Evolutionary conservation across 2,113 vertebrate genomes (phyloP).

Genomic region (Nasalis larvatus): DNA sequence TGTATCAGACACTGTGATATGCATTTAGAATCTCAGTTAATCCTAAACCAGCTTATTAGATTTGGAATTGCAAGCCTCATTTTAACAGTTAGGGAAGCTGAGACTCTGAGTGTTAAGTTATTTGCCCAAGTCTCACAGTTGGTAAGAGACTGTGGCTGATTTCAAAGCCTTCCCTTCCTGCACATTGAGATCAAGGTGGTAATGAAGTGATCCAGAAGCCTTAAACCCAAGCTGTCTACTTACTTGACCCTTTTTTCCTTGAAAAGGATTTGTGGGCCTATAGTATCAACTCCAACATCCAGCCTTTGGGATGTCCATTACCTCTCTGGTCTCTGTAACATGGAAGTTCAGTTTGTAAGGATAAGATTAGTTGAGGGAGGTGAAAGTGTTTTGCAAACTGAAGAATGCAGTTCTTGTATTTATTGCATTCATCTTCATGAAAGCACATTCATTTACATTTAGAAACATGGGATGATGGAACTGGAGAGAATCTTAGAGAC

Average conservation of each 20-base stretch:
- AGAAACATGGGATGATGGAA: not conserved
- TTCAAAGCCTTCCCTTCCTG: not conserved
- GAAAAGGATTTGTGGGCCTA: not conserved
- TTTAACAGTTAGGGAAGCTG: not conserved
- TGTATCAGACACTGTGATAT: not conserved
- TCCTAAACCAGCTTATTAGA: not conserved
- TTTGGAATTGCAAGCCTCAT: not conserved
- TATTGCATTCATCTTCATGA: not conserved
- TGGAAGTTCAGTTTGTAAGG: not conserved
- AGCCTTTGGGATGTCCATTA: not conserved
- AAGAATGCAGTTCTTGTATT: not conserved
- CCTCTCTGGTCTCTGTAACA: not conserved
- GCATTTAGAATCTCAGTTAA: constrained; percentile 41
- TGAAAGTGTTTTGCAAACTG: not conserved
- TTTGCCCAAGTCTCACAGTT: not conserved
- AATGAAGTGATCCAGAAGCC: not conserved
- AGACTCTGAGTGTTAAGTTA: not conserved
- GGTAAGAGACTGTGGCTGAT: not conserved
- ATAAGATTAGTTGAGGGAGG: not conserved
- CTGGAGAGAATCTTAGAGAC: constrained; percentile 5
- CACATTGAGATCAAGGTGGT: not conserved
- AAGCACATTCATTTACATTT: not conserved
- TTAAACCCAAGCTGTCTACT: not conserved
- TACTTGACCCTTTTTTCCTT: not conserved
- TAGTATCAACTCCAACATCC: not conserved